Evolutionary conservation across 2,888 invertebrate species (phyloP), one percentile per base, ranked within the genome.

Genomic region (Drosophila lacicola): DNA sequence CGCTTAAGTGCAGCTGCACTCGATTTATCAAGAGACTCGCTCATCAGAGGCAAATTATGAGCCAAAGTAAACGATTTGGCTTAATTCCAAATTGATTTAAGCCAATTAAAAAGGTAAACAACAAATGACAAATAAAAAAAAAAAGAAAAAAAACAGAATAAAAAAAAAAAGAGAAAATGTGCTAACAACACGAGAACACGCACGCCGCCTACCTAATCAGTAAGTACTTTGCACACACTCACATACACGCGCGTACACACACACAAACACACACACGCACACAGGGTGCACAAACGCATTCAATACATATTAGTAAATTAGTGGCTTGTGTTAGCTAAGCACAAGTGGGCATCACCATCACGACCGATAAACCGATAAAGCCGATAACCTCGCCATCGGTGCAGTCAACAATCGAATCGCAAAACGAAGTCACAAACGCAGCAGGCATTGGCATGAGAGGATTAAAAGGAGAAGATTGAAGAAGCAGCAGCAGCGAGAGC

Each of bases 171-270:
- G 60, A 64, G 56, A 80, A 70, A 73, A 74, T 71, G 82, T 85
- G 82, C 78, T 84, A 84, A 81, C 67, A 75, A 78, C 85, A 85
- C 78, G 74, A 71, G 70, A 82, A 82, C 82, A 84, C 77, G 83
- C 87, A 84, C 84, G 78, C 78, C 61, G 82, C 72, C 72, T 66
- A 68, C 51, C 56, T 78, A 78, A 70, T 49, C 74, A 82, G 81
- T 86, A 86, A 81, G 83, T 86, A 83, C 81, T 61, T 68, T 60
- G 75, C 75, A 67, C 79, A 57, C 44, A 34, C 67, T 42, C 44
- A 70, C 41, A 25, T 25, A 61, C 49, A 47, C 47, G 56, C 55
- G 17, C n/a, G 39, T 10, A 55, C 39, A 37, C n/a, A 42, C 46
- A 49, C 57, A 62, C 39, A 49, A 4, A 39, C n/a, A 33, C 17